phyloP scores from a whole-genome alignment of 1,140 invertebrate species.

The fruit fly (Drosophila melanogaster) region Release_6_plus_ISO1_MT NC_004354.4:7184001-7184500 shows the following conservation, averaged over 20 bases:
- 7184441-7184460: too few relatives aligned
- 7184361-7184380: too few relatives aligned
- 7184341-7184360: neutral
- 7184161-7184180: neutral
- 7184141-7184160: neutral
- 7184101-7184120: neutral
- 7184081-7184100: slow-evolving; percentile 53
- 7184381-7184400: neutral
- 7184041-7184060: slow-evolving; percentile 71
- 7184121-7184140: too few relatives aligned
- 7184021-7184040: slow-evolving; percentile 77
- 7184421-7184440: too few relatives aligned
- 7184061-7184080: slow-evolving; percentile 81
- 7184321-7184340: slow-evolving; percentile 16
- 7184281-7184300: slow-evolving; percentile 73
- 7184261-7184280: slow-evolving; percentile 59
- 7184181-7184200: slow-evolving; percentile 8
- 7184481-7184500: too few relatives aligned
- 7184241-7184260: slow-evolving; percentile 76
- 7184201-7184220: slow-evolving; percentile 48
- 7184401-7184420: neutral
- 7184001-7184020: slow-evolving; percentile 82
- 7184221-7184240: slow-evolving; percentile 81
- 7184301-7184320: slow-evolving; percentile 64
- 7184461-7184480: too few relatives aligned